Evolutionary conservation across 2,797 vertebrate genomes (phyloP), one percentile per base, ranked within the genome.

Genomic region (Lepilemur ruficaudatus): DNA sequence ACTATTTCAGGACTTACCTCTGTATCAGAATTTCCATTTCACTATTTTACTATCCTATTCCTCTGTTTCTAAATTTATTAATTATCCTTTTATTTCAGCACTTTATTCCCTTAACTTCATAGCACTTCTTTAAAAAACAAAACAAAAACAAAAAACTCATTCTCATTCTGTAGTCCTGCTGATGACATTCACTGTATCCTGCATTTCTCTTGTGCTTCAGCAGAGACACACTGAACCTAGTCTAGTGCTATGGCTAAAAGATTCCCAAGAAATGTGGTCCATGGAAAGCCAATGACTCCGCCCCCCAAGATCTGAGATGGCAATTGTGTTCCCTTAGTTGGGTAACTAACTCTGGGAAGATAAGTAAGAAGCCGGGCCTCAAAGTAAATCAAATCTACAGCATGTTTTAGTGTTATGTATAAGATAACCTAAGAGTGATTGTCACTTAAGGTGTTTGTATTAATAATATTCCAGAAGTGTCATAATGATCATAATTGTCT

Each of bases 21-120:
- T 30, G 1, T 7, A 78, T 81, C 28, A 92, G 18, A 87, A 90
- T 94, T 92, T 65, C 11, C 14, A 61, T 63, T 93, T 88, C 11
- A 46, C 52, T 87, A 69, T 79, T 65, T 59, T 38, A 2, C 10
- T 32, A 25, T 78, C 1, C 3, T n/a, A 14, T 80, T 83, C 15
- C 12, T 93, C 15, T 61, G 17, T 76, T 92, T 86, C 61, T 78
- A 32, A 76, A 63, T 93, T 1, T 69, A 48, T 88, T 76, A 32
- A 41, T 63, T 78, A 11, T 57, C 4, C 7, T 32, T 73, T 46
- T 46, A 72, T 59, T 92, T 87, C 12, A 2, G 1, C 3, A 63
- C 0, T 75, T 59, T 38, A 72, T 55, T 87, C 0, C 0, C 28
- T 75, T 73, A 65, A 4, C 2, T 81, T 10, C 20, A 0, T 22